Percentiles rank a stretch among this genome's conserved stretches.
phyloP scores from a whole-genome alignment of 2,113 vertebrate species.

The Bettongia penicillata region DNA sequence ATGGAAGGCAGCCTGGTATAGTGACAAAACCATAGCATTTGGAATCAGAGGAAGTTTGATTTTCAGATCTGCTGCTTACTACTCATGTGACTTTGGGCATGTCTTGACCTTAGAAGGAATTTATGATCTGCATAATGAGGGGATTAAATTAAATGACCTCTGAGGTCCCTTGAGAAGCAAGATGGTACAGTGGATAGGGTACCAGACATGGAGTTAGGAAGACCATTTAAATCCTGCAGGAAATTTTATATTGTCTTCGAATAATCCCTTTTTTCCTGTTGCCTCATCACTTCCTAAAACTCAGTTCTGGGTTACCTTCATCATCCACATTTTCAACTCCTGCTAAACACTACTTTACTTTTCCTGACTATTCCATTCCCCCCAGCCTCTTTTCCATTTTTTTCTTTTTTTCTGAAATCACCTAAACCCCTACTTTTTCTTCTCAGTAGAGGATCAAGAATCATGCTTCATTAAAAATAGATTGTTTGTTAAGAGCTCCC shows the following conservation, averaged over 20 bases:
- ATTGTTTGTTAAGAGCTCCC: background rate
- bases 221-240: too few relatives aligned
- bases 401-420: background rate
- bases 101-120: too few relatives aligned
- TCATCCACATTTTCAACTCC: background rate
- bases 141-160: too few relatives aligned
- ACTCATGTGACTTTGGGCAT: too few relatives aligned
- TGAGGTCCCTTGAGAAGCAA: too few relatives aligned
- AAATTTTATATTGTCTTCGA: background rate
- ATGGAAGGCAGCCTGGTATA: too few relatives aligned
- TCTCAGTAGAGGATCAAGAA: background rate
- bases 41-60: too few relatives aligned
- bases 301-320: background rate
- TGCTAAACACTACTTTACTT: background rate
- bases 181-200: too few relatives aligned
- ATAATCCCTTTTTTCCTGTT: background rate
- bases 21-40: too few relatives aligned
- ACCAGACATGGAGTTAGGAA: too few relatives aligned
- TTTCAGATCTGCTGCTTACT: too few relatives aligned
- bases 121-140: too few relatives aligned
- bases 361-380: background rate
- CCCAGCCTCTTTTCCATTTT: background rate
- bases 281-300: background rate
- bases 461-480: background rate
- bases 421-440: background rate